Conservation (phyloP, 1,140 invertebrate species). For the Mizuhopecten yessoensis region DNA sequence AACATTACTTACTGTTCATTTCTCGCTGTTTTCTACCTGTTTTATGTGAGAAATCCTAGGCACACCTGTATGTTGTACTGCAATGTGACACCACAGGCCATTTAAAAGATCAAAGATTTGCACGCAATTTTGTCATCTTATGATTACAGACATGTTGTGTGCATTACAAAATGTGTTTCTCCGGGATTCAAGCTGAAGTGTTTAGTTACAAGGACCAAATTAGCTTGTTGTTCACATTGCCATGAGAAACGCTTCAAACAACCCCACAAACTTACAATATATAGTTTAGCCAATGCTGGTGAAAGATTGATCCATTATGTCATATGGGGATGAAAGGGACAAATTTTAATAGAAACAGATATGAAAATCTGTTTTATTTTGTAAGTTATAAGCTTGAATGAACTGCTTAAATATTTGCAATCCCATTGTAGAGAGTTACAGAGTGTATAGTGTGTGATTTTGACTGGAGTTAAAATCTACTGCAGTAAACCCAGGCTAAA, state of each 20-base stretch:
- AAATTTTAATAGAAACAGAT: too few relatives aligned
- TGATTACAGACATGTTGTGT: neutral
- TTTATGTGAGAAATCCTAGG: neutral
- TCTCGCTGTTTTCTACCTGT: neutral
- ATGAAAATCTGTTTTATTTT: too few relatives aligned
- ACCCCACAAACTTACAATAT: too few relatives aligned
- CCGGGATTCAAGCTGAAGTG: neutral
- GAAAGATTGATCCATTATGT: too few relatives aligned
- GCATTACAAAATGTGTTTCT: neutral
- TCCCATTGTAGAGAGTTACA: too few relatives aligned
- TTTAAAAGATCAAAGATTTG: neutral
- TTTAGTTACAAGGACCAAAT: neutral
- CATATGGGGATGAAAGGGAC: too few relatives aligned
- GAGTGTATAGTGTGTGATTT: too few relatives aligned
- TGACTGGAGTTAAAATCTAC: too few relatives aligned
- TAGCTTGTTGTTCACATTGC: neutral
- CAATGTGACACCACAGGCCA: neutral
- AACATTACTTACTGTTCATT: too few relatives aligned
- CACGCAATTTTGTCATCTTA: neutral
- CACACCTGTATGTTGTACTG: neutral
- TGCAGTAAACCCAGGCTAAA: too few relatives aligned
- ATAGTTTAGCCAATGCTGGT: neutral
- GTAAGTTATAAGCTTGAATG: too few relatives aligned
- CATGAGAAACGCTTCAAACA: neutral
- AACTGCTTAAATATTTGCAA: too few relatives aligned